These are phyloP conservation scores for Spermophilus dauricus DNA, from an alignment of 2,113 vertebrate genomes.

Conservation along the genomic window DNA sequence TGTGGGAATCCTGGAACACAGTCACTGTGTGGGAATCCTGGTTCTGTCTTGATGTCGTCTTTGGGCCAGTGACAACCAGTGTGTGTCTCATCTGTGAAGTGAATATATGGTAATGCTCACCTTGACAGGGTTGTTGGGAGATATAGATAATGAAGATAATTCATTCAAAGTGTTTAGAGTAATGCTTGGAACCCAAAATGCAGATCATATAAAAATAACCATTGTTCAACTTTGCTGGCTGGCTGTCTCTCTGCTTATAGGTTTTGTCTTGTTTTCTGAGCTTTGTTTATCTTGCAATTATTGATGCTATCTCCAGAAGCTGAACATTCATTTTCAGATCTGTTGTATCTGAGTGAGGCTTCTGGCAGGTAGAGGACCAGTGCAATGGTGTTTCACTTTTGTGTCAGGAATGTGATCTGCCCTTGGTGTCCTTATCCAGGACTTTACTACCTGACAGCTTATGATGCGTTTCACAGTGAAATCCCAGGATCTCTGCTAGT, in stretches of 20 bases:
- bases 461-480: not conserved
- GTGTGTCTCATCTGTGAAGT: not conserved
- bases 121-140: not conserved
- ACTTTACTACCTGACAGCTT: not conserved
- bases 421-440: not conserved
- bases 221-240: not conserved
- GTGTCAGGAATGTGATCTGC: not conserved
- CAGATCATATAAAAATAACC: not conserved
- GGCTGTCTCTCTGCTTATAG: not conserved
- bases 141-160: not conserved
- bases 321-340: not conserved
- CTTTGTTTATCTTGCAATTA: not conserved
- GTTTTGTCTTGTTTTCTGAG: not conserved
- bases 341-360: not conserved
- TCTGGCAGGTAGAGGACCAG: not conserved
- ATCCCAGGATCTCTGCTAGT: not conserved
- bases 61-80: not conserved
- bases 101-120: not conserved
- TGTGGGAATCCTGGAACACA: not conserved
- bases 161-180: not conserved
- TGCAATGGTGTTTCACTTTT: not conserved
- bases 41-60: not conserved
- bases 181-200: not conserved
- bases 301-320: not conserved
- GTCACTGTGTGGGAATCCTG: not conserved